Evolutionary conservation across 1,140 invertebrate genomes (phyloP).

Genomic region (Zaprionus taronus): DNA sequence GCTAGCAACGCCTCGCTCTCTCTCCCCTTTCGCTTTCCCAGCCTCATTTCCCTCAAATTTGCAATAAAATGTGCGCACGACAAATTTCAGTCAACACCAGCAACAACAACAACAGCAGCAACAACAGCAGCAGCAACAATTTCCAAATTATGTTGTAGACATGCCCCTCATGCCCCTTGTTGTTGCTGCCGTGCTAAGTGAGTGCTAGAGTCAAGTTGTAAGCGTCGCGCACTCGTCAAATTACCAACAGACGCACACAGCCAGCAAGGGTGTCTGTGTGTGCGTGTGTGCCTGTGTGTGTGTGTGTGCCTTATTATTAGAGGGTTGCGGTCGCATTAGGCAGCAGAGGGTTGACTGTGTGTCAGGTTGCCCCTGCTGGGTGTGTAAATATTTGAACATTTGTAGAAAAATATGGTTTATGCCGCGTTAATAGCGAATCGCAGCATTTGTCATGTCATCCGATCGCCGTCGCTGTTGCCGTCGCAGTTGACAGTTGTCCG

Average conservation of each 20-base stretch:
- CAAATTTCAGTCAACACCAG: constrained; percentile 62
- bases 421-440: constrained; percentile 63
- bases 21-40: not conserved
- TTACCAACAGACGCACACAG: constrained; percentile 49
- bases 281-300: not conserved
- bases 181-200: constrained; percentile 44
- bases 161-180: not conserved
- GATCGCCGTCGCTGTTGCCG: constrained; percentile 38
- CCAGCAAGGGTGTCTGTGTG: not conserved
- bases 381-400: constrained; percentile 80
- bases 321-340: constrained; percentile 50
- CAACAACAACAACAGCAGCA: constrained; percentile 29
- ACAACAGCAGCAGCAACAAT: constrained; percentile 24
- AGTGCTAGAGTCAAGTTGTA: constrained; percentile 78
- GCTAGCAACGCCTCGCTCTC: constrained; percentile 20
- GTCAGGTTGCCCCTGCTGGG: constrained; percentile 32
- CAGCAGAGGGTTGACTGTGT: constrained; percentile 1
- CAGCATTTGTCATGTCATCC: constrained; percentile 63
- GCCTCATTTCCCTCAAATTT: constrained; percentile 49
- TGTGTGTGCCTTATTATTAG: constrained; percentile 28
- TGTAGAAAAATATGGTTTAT: constrained; percentile 80
- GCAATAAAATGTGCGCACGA: constrained; percentile 63
- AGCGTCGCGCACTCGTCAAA: constrained; percentile 67
- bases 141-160: constrained; percentile 51
- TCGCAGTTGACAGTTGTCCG: constrained; percentile 59